Evolutionary conservation across 2,797 vertebrate genomes (phyloP), one percentile per base, ranked within the genome.

Genomic region (Lithobates pipiens): DNA sequence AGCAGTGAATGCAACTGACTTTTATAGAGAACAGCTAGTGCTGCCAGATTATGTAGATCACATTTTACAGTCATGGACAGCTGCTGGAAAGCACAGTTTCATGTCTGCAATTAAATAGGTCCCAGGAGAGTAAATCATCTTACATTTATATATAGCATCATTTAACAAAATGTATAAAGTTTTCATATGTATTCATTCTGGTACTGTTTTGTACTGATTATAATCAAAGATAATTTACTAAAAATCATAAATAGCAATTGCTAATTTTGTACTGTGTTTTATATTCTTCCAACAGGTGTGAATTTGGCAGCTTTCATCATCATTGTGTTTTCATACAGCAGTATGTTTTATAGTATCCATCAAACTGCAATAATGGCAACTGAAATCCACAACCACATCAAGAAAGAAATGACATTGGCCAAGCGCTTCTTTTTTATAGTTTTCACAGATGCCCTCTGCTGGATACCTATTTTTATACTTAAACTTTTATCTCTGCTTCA

Each of bases 401-500:
- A 96, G 90, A 98, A 97, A 84, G 98, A 99, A 89, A 95, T 99
- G 92, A 95, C 95, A 68, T 97, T 99, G 57, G 98, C 98, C 88
- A 99, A 99, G 86, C 94, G 98, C 7, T 99, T 99, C 93, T 99
- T 99, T 94, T 98, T 97, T 74, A 99, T 99, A 77, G 97, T 99
- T 77, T 97, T 99, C 86, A 99, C 98, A 0, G 97, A 99, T 88
- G 98, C 98, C 0, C 93, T 99, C 0, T 99, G 98, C 93, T 99
- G 98, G 98, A 99, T 99, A 89, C 98, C 98, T 32, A 98, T 99
- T 89, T 99, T 99, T 91, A 92, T 99, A 92, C 93, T 99, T 88
- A 99, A 99, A 94, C 96, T 98, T 88, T 94, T 99, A 88, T 99
- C 98, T 44, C 92, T 99, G 88, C 95, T 98, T 92, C 96, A 96